Evolutionary conservation across 2,797 vertebrate genomes (phyloP).

Genomic region (Atherinosoma microstoma): DNA sequence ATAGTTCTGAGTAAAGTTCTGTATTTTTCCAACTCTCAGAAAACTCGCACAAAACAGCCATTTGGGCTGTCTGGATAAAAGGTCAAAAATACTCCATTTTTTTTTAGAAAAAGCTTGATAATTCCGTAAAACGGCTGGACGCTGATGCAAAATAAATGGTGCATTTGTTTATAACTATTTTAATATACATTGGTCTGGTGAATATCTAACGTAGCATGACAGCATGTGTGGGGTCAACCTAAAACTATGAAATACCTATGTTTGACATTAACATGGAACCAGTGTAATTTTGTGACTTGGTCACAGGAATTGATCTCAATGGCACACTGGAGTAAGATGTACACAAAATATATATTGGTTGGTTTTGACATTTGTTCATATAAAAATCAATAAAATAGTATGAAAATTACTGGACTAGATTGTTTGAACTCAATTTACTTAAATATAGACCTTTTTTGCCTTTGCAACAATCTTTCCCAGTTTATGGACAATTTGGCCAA

Average conservation of each 20-base stretch:
- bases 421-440: neutral
- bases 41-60: slow-evolving; percentile 1
- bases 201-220: slow-evolving; percentile 13
- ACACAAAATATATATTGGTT: neutral
- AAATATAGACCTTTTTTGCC: neutral
- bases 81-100: neutral
- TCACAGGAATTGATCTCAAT: neutral
- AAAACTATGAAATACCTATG: slow-evolving; percentile 1
- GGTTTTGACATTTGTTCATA: slow-evolving; percentile 11
- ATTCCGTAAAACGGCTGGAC: neutral
- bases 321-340: neutral
- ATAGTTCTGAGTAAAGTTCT: neutral
- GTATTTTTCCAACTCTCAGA: neutral
- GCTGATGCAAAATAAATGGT: neutral
- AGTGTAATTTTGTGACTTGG: neutral
- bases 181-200: slow-evolving; percentile 8
- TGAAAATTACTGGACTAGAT: neutral
- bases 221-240: neutral
- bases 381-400: neutral
- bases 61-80: neutral
- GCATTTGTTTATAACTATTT: slow-evolving; percentile 28
- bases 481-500: neutral
- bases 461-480: neutral
- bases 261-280: slow-evolving; percentile 13
- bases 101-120: slow-evolving; percentile 8